Conservation (phyloP, 2,797 vertebrate species). For the Mormyrops attenuatus region DNA sequence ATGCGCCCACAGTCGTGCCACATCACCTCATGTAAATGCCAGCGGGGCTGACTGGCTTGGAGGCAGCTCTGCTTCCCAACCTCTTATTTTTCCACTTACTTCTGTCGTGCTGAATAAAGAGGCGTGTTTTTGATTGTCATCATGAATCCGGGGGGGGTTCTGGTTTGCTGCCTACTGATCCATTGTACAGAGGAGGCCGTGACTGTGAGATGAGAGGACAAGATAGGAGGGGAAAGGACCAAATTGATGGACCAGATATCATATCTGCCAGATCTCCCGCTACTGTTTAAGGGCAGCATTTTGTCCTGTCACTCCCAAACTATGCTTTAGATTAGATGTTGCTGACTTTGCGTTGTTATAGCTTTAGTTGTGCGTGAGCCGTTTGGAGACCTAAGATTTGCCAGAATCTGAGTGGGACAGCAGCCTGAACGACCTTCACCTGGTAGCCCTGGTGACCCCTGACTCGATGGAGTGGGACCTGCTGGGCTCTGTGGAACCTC, state of each 20-base stretch:
- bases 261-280: neutral
- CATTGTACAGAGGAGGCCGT: neutral
- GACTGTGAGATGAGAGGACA: neutral
- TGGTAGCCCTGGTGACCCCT: too few species aligned
- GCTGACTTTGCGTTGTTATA: neutral
- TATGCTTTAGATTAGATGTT: neutral
- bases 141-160: neutral
- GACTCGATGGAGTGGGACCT: neutral
- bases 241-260: neutral
- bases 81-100: neutral
- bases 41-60: neutral
- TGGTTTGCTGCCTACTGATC: neutral
- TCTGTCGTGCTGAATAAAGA: neutral
- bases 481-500: neutral
- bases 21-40: neutral
- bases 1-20: too few species aligned
- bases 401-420: neutral
- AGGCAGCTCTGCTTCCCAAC: too few species aligned
- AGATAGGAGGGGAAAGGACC: neutral
- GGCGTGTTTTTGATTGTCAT: neutral
- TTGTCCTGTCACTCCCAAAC: neutral
- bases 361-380: neutral
- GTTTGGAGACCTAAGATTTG: neutral
- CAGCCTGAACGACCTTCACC: too few species aligned
- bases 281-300: neutral